Evolutionary conservation across 2,797 vertebrate species (phyloP).

Genomic region (Rhynchotus rufescens): DNA sequence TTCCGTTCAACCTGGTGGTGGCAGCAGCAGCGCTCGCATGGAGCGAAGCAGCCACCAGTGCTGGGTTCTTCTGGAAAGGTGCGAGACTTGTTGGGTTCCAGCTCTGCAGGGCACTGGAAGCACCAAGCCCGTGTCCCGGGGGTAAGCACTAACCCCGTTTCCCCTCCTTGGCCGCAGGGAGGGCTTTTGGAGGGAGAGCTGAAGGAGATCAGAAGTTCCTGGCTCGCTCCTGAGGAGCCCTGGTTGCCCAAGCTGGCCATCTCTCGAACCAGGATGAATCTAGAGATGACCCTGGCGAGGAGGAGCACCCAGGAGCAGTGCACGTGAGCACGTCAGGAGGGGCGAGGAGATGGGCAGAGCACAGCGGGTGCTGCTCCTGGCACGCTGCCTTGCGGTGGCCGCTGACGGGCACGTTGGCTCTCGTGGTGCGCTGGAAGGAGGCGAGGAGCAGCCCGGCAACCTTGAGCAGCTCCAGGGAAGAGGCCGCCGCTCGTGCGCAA

Average conservation of each 20-base stretch:
- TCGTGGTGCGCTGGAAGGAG: fast-evolving
- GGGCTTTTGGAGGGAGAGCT: fast-evolving
- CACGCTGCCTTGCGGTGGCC: neutral
- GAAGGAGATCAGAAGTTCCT: neutral
- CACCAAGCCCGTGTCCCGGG: neutral
- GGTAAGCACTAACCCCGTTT: fast-evolving
- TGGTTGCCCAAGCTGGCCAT: fast-evolving
- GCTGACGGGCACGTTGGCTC: fast-evolving
- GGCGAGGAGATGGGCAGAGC: fast-evolving
- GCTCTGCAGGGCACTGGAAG: neutral
- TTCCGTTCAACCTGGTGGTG: constrained; percentile 75
- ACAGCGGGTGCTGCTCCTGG: neutral
- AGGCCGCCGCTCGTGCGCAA: fast-evolving
- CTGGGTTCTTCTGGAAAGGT: fast-evolving
- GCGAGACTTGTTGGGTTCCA: neutral
- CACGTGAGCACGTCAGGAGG: fast-evolving
- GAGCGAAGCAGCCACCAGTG: neutral
- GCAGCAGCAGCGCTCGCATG: constrained; percentile 81
- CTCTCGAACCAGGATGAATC: fast-evolving
- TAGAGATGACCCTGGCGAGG: fast-evolving
- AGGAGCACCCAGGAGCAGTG: fast-evolving
- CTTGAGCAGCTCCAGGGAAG: neutral
- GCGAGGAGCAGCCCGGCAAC: fast-evolving
- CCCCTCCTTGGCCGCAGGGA: neutral
- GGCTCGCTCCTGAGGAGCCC: neutral